Base-by-base conservation (phyloP, 2,888 invertebrate genomes). In the Mimumesa dahlbomi region DNA sequence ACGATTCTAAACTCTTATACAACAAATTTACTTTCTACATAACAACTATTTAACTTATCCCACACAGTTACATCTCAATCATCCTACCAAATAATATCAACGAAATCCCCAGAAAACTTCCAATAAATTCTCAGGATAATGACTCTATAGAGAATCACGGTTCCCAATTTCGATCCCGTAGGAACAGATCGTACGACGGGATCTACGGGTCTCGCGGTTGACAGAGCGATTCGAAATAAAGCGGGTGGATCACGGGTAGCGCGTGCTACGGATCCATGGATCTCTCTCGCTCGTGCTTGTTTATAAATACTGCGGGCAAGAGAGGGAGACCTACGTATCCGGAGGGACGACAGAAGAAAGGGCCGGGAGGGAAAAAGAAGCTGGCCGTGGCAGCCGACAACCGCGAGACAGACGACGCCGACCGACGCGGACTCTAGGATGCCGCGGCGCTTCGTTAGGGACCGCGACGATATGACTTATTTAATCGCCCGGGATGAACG, bases 401-500 rank as follows among this genome's bases (percentile, higher is more conserved):
- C 29, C 49, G 56, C 62, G 73, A n/a, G n/a, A 52, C 59, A 36
- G 61, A 62, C 70, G 58, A 63, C 56, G 62, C 57, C 54, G 63
- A 72, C 18, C 42, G 61, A 38, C 54, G 62, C 16, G 50, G 61
- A 63, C 36, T 52, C 50, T 58, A 75, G 64, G 70, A 71, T 62
- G 73, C 64, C 77, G 74, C 40, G 70, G 61, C 71, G 79, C 72
- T 79, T 81, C 79, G 71, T 81, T 81, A 81, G 36, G 64, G 59
- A 45, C 74, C 63, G 63, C 69, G 75, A 58, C 75, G 75, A 77
- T 83, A 84, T 77, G 83, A 83, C 82, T 83, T 83, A 83, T 79
- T 84, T 82, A 84, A 84, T 83, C 79, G 77, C 61, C 81, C 76
- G 69, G 69, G 68, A 58, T 68, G 68, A 77, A 78, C 73, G 70